These are phyloP conservation scores for Hypselothyrea guttata DNA, from an alignment of 2,888 invertebrate species.

Conservation along the genomic window DNA sequence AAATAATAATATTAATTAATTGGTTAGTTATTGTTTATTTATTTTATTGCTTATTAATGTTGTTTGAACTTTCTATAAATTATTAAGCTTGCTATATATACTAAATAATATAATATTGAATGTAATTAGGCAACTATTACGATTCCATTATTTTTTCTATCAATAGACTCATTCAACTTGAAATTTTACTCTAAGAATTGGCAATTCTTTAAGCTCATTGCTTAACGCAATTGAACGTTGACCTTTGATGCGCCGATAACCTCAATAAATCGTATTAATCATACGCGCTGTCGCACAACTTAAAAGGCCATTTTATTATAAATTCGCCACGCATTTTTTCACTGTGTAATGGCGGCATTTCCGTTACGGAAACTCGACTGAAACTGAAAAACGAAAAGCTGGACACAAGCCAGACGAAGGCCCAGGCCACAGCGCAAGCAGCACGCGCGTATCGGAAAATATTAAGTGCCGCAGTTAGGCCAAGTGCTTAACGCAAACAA, in stretches of 20 bases:
- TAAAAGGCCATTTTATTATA: slow-evolving; percentile 29
- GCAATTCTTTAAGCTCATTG: no score
- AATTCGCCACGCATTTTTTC: slow-evolving; percentile 31
- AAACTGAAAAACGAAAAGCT: slow-evolving; percentile 6
- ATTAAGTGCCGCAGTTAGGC: slow-evolving; percentile 73
- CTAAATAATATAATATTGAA: no score
- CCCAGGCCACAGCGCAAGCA: slow-evolving; percentile 10
- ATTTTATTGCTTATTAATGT: no score
- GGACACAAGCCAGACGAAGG: neutral
- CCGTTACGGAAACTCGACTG: slow-evolving; percentile 44
- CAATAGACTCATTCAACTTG: no score
- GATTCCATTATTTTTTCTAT: no score
- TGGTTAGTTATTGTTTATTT: no score
- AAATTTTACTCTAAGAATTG: no score
- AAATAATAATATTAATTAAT: no score
- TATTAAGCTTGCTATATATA: no score
- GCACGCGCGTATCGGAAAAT: slow-evolving; percentile 60
- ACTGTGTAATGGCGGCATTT: slow-evolving; percentile 63
- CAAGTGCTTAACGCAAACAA: slow-evolving; percentile 71
- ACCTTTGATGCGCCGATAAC: slow-evolving; percentile 21
- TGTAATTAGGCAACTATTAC: no score
- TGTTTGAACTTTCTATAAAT: neutral
- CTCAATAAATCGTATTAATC: slow-evolving; percentile 54
- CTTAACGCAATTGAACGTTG: slow-evolving; percentile 3
- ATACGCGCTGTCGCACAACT: slow-evolving; percentile 61